Evolutionary conservation across 2,797 vertebrate genomes (phyloP).

Genomic region (Huso huso): DNA sequence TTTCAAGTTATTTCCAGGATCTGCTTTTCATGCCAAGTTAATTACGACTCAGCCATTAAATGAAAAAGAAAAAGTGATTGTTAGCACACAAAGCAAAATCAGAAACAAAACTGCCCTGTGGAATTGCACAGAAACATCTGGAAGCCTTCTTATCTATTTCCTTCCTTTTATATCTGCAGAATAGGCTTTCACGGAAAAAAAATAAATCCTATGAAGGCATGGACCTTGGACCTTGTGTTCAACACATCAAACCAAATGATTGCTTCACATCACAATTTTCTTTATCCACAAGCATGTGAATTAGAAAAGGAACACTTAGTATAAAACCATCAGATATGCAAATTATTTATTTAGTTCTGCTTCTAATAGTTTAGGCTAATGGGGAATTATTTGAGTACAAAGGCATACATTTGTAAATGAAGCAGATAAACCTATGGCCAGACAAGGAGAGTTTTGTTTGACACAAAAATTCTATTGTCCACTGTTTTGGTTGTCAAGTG

Average conservation of each 20-base stretch:
- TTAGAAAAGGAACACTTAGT: conserved; percentile 15
- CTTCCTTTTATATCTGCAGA: conserved; percentile 18
- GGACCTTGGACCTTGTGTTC: conserved; percentile 1
- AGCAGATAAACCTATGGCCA: conserved; percentile 66
- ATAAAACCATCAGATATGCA: conserved; percentile 38
- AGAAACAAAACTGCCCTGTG: conserved; percentile 4
- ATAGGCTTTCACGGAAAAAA: neutral
- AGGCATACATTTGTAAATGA: conserved; percentile 79
- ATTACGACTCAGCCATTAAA: conserved; percentile 22
- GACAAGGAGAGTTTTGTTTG: conserved; percentile 76
- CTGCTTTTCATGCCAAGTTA: conserved; percentile 23
- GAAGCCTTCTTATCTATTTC: conserved; percentile 26
- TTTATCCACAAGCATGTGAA: conserved; percentile 13
- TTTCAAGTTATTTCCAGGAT: too few species aligned
- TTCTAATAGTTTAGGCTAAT: conserved; percentile 60
- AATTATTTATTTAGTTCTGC: conserved; percentile 70
- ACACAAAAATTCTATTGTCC: conserved; percentile 82
- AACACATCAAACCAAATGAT: conserved; percentile 9
- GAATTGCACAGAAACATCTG: conserved; percentile 34
- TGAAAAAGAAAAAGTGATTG: neutral
- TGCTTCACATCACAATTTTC: conserved; percentile 12
- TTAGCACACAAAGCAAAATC: conserved; percentile 2
- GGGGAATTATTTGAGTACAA: conserved; percentile 69
- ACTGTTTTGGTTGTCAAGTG: conserved; percentile 74
- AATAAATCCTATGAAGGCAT: conserved; percentile 4